Evolutionary conservation across 53 echinoderm and acorn worm species (phyloP), one percentile per base, ranked within the genome.

Genomic region (Actinopyga echinites): DNA sequence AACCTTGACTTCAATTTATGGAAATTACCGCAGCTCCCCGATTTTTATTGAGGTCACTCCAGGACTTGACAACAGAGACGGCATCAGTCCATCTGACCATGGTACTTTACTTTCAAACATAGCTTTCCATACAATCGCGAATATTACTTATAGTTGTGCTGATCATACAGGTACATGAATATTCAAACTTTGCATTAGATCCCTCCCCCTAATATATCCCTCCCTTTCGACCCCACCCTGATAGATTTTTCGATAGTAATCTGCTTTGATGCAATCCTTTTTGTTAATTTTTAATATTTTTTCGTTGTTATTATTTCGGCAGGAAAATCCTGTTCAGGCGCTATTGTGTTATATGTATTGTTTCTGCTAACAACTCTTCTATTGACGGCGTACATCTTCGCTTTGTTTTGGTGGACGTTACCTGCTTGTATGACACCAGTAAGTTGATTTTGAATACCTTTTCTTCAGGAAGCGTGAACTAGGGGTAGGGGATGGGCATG

Each of bases 21-120:
- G 77, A 33, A 59, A 57, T 31, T 68, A 82, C 23, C 80, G 65
- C 25, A 90, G 90, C 40, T 82, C 66, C 9, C 75, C 90, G 24
- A 75, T 67, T 3, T 83, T 63, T 31, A 67, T 90, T 15, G 43
- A 82, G 36, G 86, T 90, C 4, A 84, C 79, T 8, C 90, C 90
- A 0, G 90, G 90, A 20, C 83, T 86, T 8, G 90, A 90, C 61
- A 77, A 66, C 36, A 25, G 10, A 12, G 59, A 59, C 22, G 59
- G 10, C 59, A 25, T 25, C 59, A 59, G 4, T 5, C n/a, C 22
- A 23, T 23, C n/a, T 7, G 4, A 4, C 26, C 4, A 6, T 59
- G 59, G 15, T 7, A 12, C 4, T n/a, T 6, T 59, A 25, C 10
- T 54, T 10, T 19, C 19, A 10, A 54, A 19, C 19, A 12, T 19